Base-by-base conservation (phyloP, 2,888 invertebrate species). In the Phalangium opilio region DNA sequence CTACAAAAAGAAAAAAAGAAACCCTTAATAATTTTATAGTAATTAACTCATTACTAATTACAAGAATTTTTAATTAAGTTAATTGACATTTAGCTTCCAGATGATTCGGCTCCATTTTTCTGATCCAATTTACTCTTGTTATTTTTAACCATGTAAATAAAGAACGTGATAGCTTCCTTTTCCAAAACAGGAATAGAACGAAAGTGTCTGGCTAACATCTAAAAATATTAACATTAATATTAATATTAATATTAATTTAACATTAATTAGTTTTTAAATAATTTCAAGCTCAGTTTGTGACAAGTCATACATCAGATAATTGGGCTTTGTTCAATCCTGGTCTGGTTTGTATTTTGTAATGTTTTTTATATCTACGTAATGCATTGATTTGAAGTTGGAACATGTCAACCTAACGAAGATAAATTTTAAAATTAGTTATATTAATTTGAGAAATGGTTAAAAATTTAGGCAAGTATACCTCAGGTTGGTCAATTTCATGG, bases 241-340 rank as follows among this genome's bases (percentile, higher is more conserved):
- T 21, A 15, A 33, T 17, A 17, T 50, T 41, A 36, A 17, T 15
- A 51, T 21, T 14, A 34, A 12, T 5, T 15, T 20, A 48, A 35
- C 11, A 14, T n/a, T n/a, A n/a, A 27, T 27, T 8, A 27, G 27
- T 27, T 27, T 27, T 19, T 14, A 35, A n/a, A n/a, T n/a, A n/a
- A n/a, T n/a, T 21, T 14, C 15, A 20, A 44, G n/a, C n/a, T n/a
- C n/a, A n/a, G n/a, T n/a, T n/a, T n/a, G n/a, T n/a, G 34, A 32
- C 44, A 18, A 21, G 49, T 69, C 75, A 80, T 74, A 93, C 91
- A 74, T 95, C 95, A 55, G 90, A 87, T 62, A 95, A 72, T 70
- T 93, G 93, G 50, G 87, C 83, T 69, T 96, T 93, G 64, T 91
- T 93, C 58, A 89, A 73, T 27, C 91, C 89, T 41, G 89, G 93